These are phyloP conservation scores for Lithobates pipiens DNA, from an alignment of 2,797 vertebrate species.

Conservation along the genomic window DNA sequence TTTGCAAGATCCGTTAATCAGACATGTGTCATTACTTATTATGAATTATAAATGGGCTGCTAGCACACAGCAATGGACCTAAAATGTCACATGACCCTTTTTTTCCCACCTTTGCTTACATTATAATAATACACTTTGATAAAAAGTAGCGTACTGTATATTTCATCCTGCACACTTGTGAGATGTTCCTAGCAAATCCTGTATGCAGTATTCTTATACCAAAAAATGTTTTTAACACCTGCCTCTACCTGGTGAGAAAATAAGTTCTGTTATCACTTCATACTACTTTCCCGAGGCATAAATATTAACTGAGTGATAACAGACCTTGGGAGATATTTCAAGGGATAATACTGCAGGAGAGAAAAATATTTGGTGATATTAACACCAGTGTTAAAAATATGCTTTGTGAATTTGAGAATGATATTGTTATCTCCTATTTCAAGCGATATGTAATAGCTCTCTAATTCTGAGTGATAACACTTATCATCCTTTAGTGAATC, in stretches of 20 bases:
- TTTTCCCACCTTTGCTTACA: no score
- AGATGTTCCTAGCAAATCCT: not conserved
- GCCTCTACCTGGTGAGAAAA: not conserved
- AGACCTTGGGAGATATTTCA: not conserved
- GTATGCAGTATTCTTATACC: not conserved
- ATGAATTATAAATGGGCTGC: no score
- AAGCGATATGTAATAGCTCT: not conserved
- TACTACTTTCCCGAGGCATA: not conserved
- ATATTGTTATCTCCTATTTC: not conserved
- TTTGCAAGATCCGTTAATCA: no score
- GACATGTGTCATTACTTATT: no score
- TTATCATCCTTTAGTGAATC: not conserved
- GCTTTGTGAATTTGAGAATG: not conserved
- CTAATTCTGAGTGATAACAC: not conserved
- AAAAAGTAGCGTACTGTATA: not conserved
- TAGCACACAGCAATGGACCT: no score
- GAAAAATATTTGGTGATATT: slow-evolving; percentile 1
- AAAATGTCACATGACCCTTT: no score
- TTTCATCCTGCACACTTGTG: no score
- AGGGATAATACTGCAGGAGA: not conserved
- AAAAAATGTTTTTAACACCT: not conserved
- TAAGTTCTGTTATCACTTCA: not conserved
- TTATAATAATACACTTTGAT: no score
- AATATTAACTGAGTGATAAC: not conserved
- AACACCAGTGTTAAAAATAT: not conserved